Evolutionary conservation across 2,113 vertebrate genomes (phyloP), one percentile per base, ranked within the genome.

Genomic region (Meleagris gallopavo): DNA sequence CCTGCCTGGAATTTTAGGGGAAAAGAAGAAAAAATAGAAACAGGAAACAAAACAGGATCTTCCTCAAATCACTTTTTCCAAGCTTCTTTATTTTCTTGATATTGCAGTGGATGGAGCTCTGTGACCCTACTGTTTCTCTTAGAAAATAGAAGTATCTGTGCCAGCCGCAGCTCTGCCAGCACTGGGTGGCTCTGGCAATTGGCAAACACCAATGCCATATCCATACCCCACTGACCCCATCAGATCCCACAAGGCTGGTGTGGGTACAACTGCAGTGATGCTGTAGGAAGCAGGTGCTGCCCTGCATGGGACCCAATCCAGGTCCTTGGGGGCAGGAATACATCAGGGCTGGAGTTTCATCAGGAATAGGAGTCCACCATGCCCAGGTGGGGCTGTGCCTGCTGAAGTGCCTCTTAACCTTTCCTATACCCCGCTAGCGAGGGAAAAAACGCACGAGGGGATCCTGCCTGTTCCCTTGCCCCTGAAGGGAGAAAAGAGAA

Each of bases 351-450:
- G 3, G 36, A 41, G 7, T 61, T 82, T 48, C 74, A 0, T 0
- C 45, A 52, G 90, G 36, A 83, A 85, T 46, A 79, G 89, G 86
- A 85, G 13, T 10, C 14, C 27, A 8, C 58, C 1, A 1, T 76
- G 11, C 41, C 12, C 20, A 1, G 24, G 60, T 46, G 81, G 41
- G 41, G 19, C 9, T 83, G 60, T 34, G 32, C 62, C 69, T 77
- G 40, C 62, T 91, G 45, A 89, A 94, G 89, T 89, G 87, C 55
- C 93, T 96, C 93, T 94, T 95, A 92, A 95, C 87, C 89, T 95
- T 91, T 70, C 76, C 75, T 46, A 5, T 81, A 43, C 88, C 89
- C 72, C 86, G 60, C 34, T 88, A 75, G 58, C 38, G n/a, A 77
- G 2, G 13, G 69, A 43, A 4, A 12, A 18, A 29, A 14, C 41